These are phyloP conservation scores for Suncus etruscus DNA, from an alignment of 2,113 vertebrate species.

Conservation along the genomic window DNA sequence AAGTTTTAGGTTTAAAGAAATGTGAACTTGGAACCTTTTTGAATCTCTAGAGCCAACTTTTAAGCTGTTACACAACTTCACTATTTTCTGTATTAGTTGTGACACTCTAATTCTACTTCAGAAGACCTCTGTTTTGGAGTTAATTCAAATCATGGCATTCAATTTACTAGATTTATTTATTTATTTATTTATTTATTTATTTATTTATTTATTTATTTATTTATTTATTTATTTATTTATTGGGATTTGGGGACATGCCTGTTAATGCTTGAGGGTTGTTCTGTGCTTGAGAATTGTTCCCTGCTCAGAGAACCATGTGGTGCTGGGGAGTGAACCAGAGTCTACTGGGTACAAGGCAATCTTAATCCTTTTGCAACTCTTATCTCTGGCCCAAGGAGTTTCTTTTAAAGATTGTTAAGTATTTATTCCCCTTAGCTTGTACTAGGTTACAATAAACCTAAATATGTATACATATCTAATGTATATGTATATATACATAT, in stretches of 20 bases:
- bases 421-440: slow-evolving; percentile 15
- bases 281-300: no score
- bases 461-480: neutral
- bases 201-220: no score
- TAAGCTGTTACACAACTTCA: neutral
- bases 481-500: neutral
- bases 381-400: neutral
- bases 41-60: neutral
- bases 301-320: no score
- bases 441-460: slow-evolving; percentile 37
- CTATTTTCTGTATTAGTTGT: neutral
- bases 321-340: no score
- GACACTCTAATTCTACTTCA: neutral
- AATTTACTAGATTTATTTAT: neutral
- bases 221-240: no score
- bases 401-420: neutral
- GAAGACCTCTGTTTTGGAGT: neutral
- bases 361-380: no score
- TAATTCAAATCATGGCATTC: neutral
- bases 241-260: no score
- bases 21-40: neutral
- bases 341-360: no score
- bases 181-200: no score
- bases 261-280: no score
- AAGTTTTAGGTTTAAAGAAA: slow-evolving; percentile 17